Percentiles rank a stretch among this genome's conserved stretches.
Conservation (phyloP, 2,113 vertebrate species). For the Stegastes partitus region DNA sequence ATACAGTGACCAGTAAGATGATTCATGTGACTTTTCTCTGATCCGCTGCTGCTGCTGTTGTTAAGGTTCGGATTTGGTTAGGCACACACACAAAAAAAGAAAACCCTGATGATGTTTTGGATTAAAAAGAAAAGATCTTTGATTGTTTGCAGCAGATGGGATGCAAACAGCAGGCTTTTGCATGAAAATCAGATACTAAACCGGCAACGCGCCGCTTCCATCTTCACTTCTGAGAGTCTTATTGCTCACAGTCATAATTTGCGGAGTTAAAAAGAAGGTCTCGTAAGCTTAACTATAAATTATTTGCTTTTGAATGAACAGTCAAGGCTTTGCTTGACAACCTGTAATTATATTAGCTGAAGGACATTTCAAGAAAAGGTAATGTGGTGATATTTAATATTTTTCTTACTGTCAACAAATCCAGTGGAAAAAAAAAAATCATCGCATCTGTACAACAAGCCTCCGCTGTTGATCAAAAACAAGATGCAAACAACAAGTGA, state of each 20-base stretch:
- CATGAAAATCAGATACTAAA: background rate
- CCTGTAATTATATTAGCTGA: background rate
- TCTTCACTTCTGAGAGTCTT: background rate
- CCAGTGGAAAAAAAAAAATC: too few species aligned
- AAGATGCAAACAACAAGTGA: too few species aligned
- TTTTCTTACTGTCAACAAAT: background rate
- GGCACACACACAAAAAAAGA: background rate
- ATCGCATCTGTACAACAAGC: too few species aligned
- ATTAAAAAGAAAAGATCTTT: conserved; percentile 12
- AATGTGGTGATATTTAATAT: background rate
- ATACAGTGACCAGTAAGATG: background rate
- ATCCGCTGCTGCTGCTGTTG: background rate
- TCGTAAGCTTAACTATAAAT: background rate
- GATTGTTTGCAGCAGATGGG: background rate
- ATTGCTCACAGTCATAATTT: background rate
- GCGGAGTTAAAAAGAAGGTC: conserved; percentile 4
- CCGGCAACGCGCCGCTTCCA: background rate
- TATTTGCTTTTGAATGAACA: background rate
- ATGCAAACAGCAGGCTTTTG: too few species aligned
- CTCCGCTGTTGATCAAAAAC: too few species aligned
- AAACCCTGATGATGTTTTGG: background rate
- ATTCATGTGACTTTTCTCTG: conserved; percentile 5
- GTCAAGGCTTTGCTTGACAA: background rate
- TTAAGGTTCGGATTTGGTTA: background rate
- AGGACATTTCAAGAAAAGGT: background rate